Evolutionary conservation across 2,888 invertebrate genomes (phyloP).

Genomic region (Dasypolia templi): DNA sequence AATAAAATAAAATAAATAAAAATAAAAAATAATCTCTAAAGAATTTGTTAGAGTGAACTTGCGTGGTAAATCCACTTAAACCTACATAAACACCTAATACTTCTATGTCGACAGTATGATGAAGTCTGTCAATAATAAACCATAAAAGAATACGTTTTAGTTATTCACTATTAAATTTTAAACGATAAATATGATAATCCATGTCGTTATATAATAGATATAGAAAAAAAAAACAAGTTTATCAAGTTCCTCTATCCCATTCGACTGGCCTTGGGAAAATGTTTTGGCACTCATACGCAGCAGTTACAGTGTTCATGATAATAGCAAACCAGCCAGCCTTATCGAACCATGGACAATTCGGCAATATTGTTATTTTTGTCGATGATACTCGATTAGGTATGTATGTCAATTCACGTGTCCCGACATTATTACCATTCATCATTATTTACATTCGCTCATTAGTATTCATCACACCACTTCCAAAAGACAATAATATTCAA

Average conservation of each 20-base stretch:
- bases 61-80: conserved; percentile 17
- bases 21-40: conserved; percentile 18
- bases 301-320: conserved; percentile 8
- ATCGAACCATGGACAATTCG: conserved; percentile 24
- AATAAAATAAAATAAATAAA: no score
- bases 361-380: conserved; percentile 26
- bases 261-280: conserved; percentile 34
- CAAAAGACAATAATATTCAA: conserved; percentile 32
- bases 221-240: conserved; percentile 32
- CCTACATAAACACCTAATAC: conserved; percentile 15
- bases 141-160: neutral
- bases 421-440: conserved; percentile 22
- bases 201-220: conserved; percentile 2
- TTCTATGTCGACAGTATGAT: neutral
- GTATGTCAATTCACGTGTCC: conserved; percentile 25
- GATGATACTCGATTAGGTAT: neutral
- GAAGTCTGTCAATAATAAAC: conserved; percentile 8
- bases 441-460: conserved; percentile 24
- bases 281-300: conserved; percentile 24
- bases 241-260: conserved; percentile 35
- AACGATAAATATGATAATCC: conserved; percentile 12
- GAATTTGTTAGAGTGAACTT: conserved; percentile 13
- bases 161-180: neutral
- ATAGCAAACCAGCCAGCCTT: conserved; percentile 7
- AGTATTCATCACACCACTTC: conserved; percentile 35